Evolutionary conservation across 2,888 invertebrate species (phyloP), one percentile per base, ranked within the genome.

Genomic region (Mamestra brassicae): DNA sequence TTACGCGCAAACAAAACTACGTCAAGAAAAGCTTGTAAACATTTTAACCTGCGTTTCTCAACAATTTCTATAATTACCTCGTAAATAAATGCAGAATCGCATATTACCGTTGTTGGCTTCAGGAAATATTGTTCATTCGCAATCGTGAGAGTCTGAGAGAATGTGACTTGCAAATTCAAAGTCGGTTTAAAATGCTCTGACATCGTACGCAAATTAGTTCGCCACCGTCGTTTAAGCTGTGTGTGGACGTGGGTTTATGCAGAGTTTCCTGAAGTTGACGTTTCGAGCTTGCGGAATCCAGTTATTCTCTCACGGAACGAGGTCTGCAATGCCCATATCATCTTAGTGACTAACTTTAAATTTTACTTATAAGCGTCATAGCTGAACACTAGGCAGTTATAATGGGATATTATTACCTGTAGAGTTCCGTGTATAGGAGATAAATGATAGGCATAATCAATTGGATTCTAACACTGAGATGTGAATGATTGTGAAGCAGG

Each of bases 141-240:
- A 73, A 77, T 71, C 80, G 73, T 78, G 55, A 74, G 75, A 74
- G 64, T 80, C 73, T 78, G 52, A 74, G 75, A 74, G 66, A 84
- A 87, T 85, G 73, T 80, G 77, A 86, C 82, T 88, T 84, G 78
- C 78, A 84, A 87, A 84, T 86, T 85, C 63, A 76, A 84, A 88
- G 76, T 86, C 78, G 64, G 71, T 76, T 82, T 79, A 84, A 87
- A 84, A 80, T 78, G 78, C 75, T 76, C 80, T 75, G 80, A 84
- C 83, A 76, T 70, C 58, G 71, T 80, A 81, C 80, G 81, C 68
- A 86, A 88, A 88, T 88, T 87, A 86, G 81, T 81, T 78, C 69
- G 57, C 80, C 64, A 78, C 74, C 52, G 71, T 76, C 84, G 83
- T 69, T 80, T 85, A 80, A 83, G 83, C 81, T 79, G 71, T 81